Evolutionary conservation across 2,797 vertebrate genomes (phyloP).

Genomic region (Glossophaga mutica): DNA sequence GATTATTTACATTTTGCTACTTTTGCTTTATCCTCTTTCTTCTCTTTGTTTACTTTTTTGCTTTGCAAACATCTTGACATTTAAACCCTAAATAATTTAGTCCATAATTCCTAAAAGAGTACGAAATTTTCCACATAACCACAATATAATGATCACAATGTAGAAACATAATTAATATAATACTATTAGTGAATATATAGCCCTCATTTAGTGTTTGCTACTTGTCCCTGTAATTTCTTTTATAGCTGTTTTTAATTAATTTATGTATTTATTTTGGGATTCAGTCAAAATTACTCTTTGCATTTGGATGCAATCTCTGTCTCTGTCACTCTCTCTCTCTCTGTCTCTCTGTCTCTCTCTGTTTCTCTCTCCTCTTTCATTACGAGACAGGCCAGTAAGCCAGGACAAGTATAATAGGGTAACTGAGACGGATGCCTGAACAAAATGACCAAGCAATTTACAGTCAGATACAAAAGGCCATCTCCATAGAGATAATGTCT

Average conservation of each 20-base stretch:
- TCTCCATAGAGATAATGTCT: no score
- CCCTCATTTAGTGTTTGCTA: background rate
- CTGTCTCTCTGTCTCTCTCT: no score
- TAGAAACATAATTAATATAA: background rate
- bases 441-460: no score
- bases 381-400: background rate
- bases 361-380: background rate
- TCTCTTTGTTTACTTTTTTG: background rate
- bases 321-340: no score
- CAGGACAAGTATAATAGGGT: no score
- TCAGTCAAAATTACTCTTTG: background rate
- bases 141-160: background rate
- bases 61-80: background rate
- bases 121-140: background rate
- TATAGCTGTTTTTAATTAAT: background rate
- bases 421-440: no score
- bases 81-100: background rate
- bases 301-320: background rate
- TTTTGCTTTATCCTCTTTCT: background rate
- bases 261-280: background rate
- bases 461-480: no score
- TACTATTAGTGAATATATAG: background rate
- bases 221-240: background rate
- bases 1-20: background rate
- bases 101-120: background rate